Base-by-base conservation (phyloP, 2,113 vertebrate species). In the Raja brachyura region DNA sequence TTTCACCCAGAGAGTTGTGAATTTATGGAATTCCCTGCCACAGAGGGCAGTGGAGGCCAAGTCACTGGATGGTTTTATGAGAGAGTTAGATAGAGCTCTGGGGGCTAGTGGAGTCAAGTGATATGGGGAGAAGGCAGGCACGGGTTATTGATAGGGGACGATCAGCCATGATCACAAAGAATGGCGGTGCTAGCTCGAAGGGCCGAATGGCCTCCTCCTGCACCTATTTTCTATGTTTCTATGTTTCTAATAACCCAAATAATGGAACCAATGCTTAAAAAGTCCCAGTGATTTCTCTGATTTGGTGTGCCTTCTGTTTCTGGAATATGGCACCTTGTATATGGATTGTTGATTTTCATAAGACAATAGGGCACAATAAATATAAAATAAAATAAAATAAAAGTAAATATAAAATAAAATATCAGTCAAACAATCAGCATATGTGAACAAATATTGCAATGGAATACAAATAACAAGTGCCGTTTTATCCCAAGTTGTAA, bases 351-450 rank as follows among this genome's bases (percentile, higher is more conserved):
- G 76, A 39, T 78, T 78, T 16, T 54, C 3, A 48, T 0, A 81
- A 48, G 39, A 25, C 20, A 33, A 78, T 5, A 33, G n/a, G 31
- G 76, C 39, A 48, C 78, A 54, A 14, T 81, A 81, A 81, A 81
- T 81, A 39, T 54, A 81, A 54, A 81, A 81, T 16, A 48, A 81
- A 81, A 81, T 39, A 9, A n/a, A n/a, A n/a, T n/a, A n/a, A n/a
- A n/a, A n/a, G 33, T 81, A 81, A 81, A 81, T 81, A 39, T 54
- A 81, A 54, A 81, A 81, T 16, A 48, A 81, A 81, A 81, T 39
- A 9, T 22, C 5, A 81, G 33, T 16, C 14, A n/a, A 81, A 81
- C 18, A 81, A 81, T 81, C 78, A 81, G 39, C 39, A 81, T 79
- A 18, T 0, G 31, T 78, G 33, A 78, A 75, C 75, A 76, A 76